These are phyloP conservation scores for Cirrhinus molitorella DNA, from an alignment of 2,797 vertebrate species.

Conservation along the genomic window DNA sequence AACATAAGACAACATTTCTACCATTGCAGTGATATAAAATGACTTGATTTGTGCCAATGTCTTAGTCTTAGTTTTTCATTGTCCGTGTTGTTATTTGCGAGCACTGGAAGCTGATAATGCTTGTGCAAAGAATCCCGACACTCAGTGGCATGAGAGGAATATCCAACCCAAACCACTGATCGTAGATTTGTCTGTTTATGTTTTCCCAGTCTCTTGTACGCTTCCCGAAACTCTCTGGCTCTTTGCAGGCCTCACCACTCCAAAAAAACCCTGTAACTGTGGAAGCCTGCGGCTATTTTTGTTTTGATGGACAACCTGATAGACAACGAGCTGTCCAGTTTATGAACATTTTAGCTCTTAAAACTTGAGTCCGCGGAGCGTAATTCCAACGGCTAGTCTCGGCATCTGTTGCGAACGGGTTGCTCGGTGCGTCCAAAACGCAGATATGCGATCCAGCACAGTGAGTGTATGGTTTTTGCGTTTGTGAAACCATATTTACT, in stretches of 20 bases:
- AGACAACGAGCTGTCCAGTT: conserved; percentile 53
- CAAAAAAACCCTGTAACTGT: conserved; percentile 59
- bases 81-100: not conserved
- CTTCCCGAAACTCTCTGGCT: conserved; percentile 49
- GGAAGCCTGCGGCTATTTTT: conserved; percentile 57
- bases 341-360: not conserved
- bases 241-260: conserved; percentile 59
- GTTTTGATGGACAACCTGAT: conserved; percentile 58
- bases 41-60: not conserved
- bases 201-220: conserved; percentile 31
- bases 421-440: conserved; percentile 31
- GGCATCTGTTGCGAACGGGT: conserved; percentile 5
- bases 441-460: conserved; percentile 67
- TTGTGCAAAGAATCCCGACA: conserved; percentile 30
- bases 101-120: conserved; percentile 7
- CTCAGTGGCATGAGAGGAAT: conserved; percentile 10
- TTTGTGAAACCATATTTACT: conserved; percentile 65
- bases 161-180: conserved; percentile 49
- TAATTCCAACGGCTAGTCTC: conserved; percentile 9
- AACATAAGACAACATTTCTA: too few relatives aligned
- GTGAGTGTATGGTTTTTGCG: conserved; percentile 62
- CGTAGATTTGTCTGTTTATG: conserved; percentile 41
- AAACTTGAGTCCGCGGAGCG: not conserved
- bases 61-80: not conserved
- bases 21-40: too few relatives aligned